phyloP scores from a whole-genome alignment of 2,888 invertebrate species.

The Pocota personata region DNA sequence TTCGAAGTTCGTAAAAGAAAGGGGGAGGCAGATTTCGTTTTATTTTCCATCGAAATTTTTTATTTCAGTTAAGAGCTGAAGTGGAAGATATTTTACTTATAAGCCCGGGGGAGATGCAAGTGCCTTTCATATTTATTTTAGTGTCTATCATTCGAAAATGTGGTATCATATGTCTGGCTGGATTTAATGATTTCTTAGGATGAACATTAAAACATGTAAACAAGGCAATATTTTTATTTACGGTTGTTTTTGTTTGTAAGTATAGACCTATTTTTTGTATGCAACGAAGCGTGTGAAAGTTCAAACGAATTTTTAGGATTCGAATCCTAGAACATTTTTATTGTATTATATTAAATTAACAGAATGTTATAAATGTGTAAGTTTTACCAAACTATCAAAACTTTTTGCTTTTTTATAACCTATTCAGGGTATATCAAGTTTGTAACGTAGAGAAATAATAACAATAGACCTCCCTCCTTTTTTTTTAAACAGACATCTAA shows the following conservation, averaged over 20 bases:
- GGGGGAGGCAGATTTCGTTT: neutral
- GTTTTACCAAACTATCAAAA: too few relatives aligned
- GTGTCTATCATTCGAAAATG: neutral
- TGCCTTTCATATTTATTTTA: neutral
- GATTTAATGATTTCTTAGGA: neutral
- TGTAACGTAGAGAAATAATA: too few relatives aligned
- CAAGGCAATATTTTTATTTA: neutral
- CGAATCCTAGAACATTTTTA: too few relatives aligned
- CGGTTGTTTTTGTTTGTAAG: neutral
- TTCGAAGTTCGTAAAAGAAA: slow-evolving; percentile 11
- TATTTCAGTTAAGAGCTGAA: neutral
- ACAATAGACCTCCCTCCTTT: too few relatives aligned
- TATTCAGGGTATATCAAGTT: too few relatives aligned
- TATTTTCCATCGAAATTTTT: neutral
- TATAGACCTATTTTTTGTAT: too few relatives aligned
- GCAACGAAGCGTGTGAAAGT: too few relatives aligned
- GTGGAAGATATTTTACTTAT: neutral
- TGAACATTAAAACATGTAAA: neutral
- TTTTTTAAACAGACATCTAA: too few relatives aligned
- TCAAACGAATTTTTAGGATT: too few relatives aligned
- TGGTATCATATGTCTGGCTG: neutral
- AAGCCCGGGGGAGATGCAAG: neutral
- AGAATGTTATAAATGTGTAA: too few relatives aligned
- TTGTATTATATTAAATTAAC: too few relatives aligned
- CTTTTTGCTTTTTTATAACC: too few relatives aligned